Evolutionary conservation across 2,113 vertebrate genomes (phyloP).

Genomic region (Indicator maculatus): DNA sequence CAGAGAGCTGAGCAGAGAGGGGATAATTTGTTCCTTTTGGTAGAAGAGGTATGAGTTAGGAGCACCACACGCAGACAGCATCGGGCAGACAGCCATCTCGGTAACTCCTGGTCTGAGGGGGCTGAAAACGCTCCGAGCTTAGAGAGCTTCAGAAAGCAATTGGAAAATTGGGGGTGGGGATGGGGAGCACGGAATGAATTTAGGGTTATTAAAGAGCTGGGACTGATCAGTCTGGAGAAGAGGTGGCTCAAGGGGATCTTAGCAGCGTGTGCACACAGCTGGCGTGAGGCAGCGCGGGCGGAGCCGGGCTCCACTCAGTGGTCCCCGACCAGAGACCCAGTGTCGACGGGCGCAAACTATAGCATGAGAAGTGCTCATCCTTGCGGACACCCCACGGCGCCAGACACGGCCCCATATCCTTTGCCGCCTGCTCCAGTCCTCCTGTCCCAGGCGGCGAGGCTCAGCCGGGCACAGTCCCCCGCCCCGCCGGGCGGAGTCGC

Average conservation of each 20-base stretch:
- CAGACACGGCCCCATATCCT: rapidly evolving
- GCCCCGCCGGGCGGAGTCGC: background rate
- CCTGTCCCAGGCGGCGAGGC: background rate
- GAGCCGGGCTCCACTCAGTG: too few relatives aligned
- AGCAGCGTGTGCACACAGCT: background rate
- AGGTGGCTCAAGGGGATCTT: too few relatives aligned
- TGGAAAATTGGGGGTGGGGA: background rate
- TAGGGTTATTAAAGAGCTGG: background rate
- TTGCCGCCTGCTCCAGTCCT: too few relatives aligned
- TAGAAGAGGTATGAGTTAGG: background rate
- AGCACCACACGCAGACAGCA: rapidly evolving
- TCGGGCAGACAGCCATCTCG: rapidly evolving
- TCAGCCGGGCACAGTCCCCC: background rate
- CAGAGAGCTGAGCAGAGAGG: background rate
- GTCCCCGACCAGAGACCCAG: rapidly evolving
- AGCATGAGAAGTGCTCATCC: too few relatives aligned
- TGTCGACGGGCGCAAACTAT: background rate
- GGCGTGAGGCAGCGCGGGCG: rapidly evolving
- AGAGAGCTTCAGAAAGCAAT: background rate
- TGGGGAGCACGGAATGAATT: background rate
- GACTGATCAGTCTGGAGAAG: background rate
- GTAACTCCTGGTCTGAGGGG: background rate
- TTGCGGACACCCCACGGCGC: rapidly evolving
- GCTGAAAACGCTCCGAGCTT: background rate
- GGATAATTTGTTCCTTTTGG: background rate